Evolutionary conservation across 2,113 vertebrate species (phyloP).

Genomic region (Pteruthius melanotis): DNA sequence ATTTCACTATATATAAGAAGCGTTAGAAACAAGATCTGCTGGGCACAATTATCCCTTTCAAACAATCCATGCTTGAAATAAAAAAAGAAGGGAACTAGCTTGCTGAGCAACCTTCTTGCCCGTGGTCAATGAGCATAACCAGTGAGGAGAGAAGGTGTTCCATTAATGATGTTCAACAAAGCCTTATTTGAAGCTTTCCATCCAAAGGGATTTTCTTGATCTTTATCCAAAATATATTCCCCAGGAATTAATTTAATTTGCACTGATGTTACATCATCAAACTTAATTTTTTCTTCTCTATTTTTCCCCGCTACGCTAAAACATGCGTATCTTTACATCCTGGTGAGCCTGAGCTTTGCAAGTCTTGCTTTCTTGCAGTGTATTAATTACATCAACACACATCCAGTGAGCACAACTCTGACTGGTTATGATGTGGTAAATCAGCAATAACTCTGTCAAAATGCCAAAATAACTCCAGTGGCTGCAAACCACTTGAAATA

Average conservation of each 20-base stretch:
- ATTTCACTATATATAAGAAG: constrained; percentile 81
- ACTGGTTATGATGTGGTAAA: background rate
- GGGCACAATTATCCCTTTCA: constrained; percentile 70
- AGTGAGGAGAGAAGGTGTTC: background rate
- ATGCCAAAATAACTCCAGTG: background rate
- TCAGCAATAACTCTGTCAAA: background rate
- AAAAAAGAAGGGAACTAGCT: constrained; percentile 13
- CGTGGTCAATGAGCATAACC: constrained; percentile 27
- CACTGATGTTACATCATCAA: background rate
- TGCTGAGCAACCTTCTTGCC: constrained; percentile 12
- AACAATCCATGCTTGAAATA: constrained; percentile 69
- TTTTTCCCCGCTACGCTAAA: constrained; percentile 4
- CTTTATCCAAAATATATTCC: constrained; percentile 41
- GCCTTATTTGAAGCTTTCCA: background rate
- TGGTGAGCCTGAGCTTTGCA: background rate
- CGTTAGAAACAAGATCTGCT: constrained; percentile 72
- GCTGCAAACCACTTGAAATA: background rate
- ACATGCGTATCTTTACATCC: background rate
- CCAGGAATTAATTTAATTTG: constrained; percentile 35
- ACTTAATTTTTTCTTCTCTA: background rate
- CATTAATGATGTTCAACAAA: constrained; percentile 22
- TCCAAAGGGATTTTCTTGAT: constrained; percentile 37
- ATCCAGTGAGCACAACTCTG: background rate
- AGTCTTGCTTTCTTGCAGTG: background rate
- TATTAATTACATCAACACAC: background rate